Evolutionary conservation across 2,113 vertebrate species (phyloP).

Genomic region (Formicarius rufipectus): DNA sequence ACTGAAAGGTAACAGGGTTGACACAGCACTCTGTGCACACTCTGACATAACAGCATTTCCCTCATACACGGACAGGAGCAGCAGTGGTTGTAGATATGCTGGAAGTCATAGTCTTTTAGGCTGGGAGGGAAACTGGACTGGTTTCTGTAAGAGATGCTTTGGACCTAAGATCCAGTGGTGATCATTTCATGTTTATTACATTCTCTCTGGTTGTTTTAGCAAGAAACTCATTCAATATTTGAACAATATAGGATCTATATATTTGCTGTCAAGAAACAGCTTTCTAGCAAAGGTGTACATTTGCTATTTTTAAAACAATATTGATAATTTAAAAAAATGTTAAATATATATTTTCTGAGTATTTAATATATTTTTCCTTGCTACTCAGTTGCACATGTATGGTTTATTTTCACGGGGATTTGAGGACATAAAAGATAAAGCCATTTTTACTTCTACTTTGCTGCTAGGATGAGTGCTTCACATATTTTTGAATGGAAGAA

Average conservation of each 20-base stretch:
- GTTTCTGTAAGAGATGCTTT: background rate
- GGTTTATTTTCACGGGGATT: background rate
- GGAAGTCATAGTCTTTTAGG: background rate
- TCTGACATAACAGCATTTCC: background rate
- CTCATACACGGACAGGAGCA: too few species aligned
- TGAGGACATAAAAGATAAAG: background rate
- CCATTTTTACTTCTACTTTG: background rate
- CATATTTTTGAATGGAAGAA: background rate
- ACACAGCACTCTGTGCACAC: too few species aligned
- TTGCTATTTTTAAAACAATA: background rate
- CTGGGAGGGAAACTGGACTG: fast-evolving
- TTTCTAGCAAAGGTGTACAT: background rate
- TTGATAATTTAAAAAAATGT: background rate
- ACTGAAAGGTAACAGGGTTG: background rate
- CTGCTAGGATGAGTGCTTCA: background rate
- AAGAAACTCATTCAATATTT: background rate
- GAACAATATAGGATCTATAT: background rate
- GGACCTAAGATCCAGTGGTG: background rate
- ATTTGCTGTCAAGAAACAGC: background rate
- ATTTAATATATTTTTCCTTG: background rate
- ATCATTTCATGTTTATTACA: background rate
- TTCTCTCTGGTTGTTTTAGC: background rate
- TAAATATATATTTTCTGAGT: background rate
- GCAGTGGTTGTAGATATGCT: background rate
- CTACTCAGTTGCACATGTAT: background rate